Conservation (phyloP, 1,140 invertebrate genomes). For the Eubasilissa regina region DNA sequence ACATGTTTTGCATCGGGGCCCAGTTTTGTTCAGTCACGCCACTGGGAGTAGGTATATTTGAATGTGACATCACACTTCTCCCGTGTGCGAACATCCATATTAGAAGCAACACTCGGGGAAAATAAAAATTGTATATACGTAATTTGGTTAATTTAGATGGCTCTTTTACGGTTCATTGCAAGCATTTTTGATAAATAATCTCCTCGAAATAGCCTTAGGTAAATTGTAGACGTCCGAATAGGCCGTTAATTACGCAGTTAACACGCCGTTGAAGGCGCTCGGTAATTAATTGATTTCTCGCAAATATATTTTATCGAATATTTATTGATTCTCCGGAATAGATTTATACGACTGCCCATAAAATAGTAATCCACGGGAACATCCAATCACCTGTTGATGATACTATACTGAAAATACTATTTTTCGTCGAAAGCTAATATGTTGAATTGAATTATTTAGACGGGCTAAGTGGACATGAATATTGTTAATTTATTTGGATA, state of each 20-base stretch:
- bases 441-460: too few relatives aligned
- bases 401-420: not conserved
- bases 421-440: too few relatives aligned
- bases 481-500: too few relatives aligned
- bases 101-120: too few relatives aligned
- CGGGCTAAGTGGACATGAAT: too few relatives aligned
- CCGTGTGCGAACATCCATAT: too few relatives aligned
- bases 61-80: too few relatives aligned
- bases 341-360: slow-evolving; percentile 11
- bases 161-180: slow-evolving; percentile 7
- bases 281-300: slow-evolving; percentile 17
- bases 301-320: slow-evolving; percentile 27
- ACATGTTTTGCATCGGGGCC: too few relatives aligned
- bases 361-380: slow-evolving; percentile 5
- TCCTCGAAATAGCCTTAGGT: slow-evolving; percentile 7
- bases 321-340: slow-evolving; percentile 28
- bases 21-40: too few relatives aligned
- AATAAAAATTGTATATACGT: not conserved
- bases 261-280: not conserved
- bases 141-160: slow-evolving; percentile 11
- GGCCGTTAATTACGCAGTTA: slow-evolving; percentile 27
- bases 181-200: slow-evolving; percentile 23
- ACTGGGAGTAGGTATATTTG: too few relatives aligned
- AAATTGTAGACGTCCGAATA: not conserved
- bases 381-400: not conserved